These are phyloP conservation scores for Struthidea cinerea DNA, from an alignment of 2,113 vertebrate species.

Conservation along the genomic window DNA sequence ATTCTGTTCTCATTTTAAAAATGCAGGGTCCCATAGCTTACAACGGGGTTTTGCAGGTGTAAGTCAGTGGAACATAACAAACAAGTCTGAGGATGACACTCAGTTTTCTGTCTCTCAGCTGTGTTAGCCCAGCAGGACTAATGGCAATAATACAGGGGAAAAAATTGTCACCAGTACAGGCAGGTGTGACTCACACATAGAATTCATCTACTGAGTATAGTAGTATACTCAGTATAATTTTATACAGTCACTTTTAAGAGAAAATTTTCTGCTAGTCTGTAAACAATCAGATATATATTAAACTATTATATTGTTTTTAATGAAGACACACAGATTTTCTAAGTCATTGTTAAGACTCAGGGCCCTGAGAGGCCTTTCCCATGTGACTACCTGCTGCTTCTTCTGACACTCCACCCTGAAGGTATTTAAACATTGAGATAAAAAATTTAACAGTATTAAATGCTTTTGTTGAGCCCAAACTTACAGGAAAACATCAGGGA, in stretches of 20 bases:
- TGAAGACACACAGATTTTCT: background rate
- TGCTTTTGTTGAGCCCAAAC: background rate
- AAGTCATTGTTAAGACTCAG: background rate
- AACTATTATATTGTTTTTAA: background rate
- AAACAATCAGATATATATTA: background rate
- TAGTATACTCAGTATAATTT: background rate
- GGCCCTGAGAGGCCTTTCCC: background rate
- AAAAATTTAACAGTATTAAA: background rate
- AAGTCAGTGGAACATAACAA: constrained; percentile 4
- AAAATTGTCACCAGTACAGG: background rate
- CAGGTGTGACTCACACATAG: background rate
- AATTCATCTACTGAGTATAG: background rate
- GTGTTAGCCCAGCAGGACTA: background rate
- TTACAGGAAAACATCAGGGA: background rate
- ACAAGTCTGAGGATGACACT: background rate
- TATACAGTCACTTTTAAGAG: background rate
- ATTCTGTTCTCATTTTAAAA: background rate
- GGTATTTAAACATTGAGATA: background rate
- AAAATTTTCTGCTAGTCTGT: background rate
- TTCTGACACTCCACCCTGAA: background rate
- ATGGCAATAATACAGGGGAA: background rate
- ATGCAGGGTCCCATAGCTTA: background rate
- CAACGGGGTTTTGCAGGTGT: background rate
- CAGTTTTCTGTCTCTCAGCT: background rate
- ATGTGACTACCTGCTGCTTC: background rate